A percentile compares a stretch with the other conserved stretches of the same genome.
These are phyloP conservation scores for Galerucella calmariensis DNA, from an alignment of 2,888 invertebrate genomes.

Conservation along the genomic window DNA sequence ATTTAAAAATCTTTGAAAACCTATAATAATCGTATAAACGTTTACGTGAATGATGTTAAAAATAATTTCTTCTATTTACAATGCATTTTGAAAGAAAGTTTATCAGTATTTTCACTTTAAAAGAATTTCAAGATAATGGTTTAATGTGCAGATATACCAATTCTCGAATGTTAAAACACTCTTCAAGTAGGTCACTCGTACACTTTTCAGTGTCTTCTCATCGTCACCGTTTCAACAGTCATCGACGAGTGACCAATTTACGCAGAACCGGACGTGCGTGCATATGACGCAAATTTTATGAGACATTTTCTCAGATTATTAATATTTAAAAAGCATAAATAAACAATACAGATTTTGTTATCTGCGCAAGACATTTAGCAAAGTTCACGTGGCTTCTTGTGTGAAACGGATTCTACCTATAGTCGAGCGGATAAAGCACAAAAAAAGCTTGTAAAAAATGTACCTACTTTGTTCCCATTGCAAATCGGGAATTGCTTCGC, in stretches of 20 bases:
- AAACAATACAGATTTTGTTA: too few relatives aligned
- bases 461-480: too few relatives aligned
- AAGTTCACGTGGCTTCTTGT: too few relatives aligned
- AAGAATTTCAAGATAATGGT: conserved; percentile 37
- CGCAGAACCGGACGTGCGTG: neutral
- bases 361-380: too few relatives aligned
- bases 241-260: neutral
- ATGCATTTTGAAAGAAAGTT: conserved; percentile 32
- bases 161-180: conserved; percentile 39
- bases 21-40: too few relatives aligned
- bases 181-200: conserved; percentile 41
- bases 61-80: conserved; percentile 30
- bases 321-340: too few relatives aligned
- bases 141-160: conserved; percentile 32
- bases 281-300: neutral
- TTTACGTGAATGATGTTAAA: conserved; percentile 1
- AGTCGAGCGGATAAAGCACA: too few relatives aligned
- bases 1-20: too few relatives aligned
- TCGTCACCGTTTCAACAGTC: conserved; percentile 18
- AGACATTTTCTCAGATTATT: too few relatives aligned
- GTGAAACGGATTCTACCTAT: too few relatives aligned
- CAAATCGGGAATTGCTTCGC: too few relatives aligned
- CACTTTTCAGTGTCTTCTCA: conserved; percentile 31
- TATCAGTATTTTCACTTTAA: conserved; percentile 37
- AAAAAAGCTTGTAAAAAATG: too few relatives aligned